Base-by-base conservation (phyloP, 2,113 vertebrate species). In the Pteruthius melanotis region DNA sequence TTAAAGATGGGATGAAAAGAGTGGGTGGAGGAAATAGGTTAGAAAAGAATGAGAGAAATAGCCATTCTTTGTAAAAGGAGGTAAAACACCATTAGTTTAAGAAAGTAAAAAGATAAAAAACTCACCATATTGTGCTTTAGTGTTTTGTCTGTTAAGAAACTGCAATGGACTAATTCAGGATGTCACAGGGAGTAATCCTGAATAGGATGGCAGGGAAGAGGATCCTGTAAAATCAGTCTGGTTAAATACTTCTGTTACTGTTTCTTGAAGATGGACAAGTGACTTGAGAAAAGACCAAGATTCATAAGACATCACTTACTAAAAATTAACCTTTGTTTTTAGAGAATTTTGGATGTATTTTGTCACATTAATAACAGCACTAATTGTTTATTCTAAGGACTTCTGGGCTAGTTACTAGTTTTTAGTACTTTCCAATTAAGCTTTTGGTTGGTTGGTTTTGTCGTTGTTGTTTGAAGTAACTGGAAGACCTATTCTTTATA, bases 81-180 rank as follows among this genome's bases (percentile, higher is more conserved):
- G 21, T n/a, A 50, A 65, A 56, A 15, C 10, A 20, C 4, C 12
- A 27, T 53, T 33, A 24, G 11, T 68, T 84, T 35, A 35, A 69
- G 35, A 68, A 64, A 2, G 6, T 82, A 27, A 59, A 82, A 83
- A 52, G 5, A 6, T 14, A 30, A 30, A 54, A 70, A 35, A 2
- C 0, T 0, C 3, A n/a, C 18, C 2, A 2, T 42, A 37, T 42
- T n/a, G 1, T 68, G 83, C 11, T 75, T 57, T 3, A 49, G 40
- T 61, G 35, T 68, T 72, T 88, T 89, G 20, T 82, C 35, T 39
- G 5, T 45, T 42, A 54, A 53, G 12, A 74, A 90, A 42, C 33
- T 54, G 27, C 53, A 79, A 13, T 28, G 14, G 24, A 63, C 22
- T 78, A 35, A 63, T 53, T 94, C 20, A 47, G 33, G 18, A 37